A percentile compares a stretch with the other conserved stretches of the same genome.
phyloP scores from a whole-genome alignment of 2,113 vertebrate species.

The human (Homo sapiens) region DNA sequence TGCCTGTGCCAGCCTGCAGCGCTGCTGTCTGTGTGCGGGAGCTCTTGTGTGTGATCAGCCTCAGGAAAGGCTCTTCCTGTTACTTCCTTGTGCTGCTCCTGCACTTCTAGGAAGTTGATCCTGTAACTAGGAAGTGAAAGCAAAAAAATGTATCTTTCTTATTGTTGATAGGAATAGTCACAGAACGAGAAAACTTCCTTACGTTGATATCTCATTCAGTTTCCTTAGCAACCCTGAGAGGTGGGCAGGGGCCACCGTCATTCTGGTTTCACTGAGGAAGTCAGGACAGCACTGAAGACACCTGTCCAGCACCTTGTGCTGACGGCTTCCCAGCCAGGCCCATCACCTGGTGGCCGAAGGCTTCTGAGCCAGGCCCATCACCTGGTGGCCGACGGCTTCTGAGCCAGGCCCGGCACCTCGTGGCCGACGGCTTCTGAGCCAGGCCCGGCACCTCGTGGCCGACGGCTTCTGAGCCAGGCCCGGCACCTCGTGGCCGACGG shows the following conservation, averaged over 20 bases:
- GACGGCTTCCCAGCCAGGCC: background rate
- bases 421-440: background rate
- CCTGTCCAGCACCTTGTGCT: rapidly evolving
- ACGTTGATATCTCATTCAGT: background rate
- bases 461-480: background rate
- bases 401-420: background rate
- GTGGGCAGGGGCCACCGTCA: background rate
- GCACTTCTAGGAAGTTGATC: background rate
- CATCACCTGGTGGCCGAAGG: no score
- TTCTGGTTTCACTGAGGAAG: background rate
- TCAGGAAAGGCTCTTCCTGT: background rate
- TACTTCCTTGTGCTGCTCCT: background rate
- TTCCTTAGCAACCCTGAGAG: background rate
- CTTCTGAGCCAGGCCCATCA: no score
- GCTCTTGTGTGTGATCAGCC: background rate
- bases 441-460: no score
- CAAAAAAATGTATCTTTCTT: background rate
- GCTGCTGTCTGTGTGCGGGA: rapidly evolving
- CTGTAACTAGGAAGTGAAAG: background rate
- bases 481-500: no score
- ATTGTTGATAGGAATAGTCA: background rate
- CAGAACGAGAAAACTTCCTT: background rate
- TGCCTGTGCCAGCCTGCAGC: background rate
- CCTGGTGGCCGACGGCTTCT: no score
- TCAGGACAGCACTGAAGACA: no score